phyloP scores from a whole-genome alignment of 2,888 invertebrate genomes.

The Creontiades dilutus region DNA sequence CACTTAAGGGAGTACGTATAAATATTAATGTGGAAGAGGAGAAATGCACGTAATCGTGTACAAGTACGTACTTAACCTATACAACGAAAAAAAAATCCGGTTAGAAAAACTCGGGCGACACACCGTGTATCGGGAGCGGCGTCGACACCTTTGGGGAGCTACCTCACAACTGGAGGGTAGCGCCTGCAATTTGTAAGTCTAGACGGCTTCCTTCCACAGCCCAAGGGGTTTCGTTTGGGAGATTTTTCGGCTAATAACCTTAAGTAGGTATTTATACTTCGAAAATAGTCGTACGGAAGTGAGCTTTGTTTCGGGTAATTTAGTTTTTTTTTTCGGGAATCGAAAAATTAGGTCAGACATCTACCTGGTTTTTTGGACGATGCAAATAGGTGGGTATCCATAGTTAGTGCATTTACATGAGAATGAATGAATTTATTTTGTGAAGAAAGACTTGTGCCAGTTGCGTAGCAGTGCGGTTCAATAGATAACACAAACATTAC shows the following conservation, averaged over 20 bases:
- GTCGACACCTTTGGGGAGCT: no score
- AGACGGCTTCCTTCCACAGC: constrained; percentile 36
- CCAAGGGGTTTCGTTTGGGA: background rate
- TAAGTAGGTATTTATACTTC: constrained; percentile 1
- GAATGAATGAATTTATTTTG: no score
- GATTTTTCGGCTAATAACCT: background rate
- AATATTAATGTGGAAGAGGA: constrained; percentile 42
- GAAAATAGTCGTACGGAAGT: constrained; percentile 1
- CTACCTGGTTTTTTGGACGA: background rate
- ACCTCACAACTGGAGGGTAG: background rate
- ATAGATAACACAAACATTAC: no score
- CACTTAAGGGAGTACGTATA: constrained; percentile 33
- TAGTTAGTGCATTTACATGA: no score
- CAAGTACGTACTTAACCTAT: background rate
- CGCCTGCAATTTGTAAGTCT: constrained; percentile 37
- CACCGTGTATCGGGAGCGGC: no score
- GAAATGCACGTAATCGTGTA: background rate
- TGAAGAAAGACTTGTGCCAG: no score
- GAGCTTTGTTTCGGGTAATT: background rate
- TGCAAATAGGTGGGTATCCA: background rate
- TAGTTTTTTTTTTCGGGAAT: background rate
- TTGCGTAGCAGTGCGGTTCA: no score
- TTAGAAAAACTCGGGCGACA: no score
- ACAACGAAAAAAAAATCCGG: no score
- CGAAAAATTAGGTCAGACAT: background rate